These are phyloP conservation scores for Sitta carolinensis DNA, from an alignment of 2,797 vertebrate genomes.

Conservation along the genomic window DNA sequence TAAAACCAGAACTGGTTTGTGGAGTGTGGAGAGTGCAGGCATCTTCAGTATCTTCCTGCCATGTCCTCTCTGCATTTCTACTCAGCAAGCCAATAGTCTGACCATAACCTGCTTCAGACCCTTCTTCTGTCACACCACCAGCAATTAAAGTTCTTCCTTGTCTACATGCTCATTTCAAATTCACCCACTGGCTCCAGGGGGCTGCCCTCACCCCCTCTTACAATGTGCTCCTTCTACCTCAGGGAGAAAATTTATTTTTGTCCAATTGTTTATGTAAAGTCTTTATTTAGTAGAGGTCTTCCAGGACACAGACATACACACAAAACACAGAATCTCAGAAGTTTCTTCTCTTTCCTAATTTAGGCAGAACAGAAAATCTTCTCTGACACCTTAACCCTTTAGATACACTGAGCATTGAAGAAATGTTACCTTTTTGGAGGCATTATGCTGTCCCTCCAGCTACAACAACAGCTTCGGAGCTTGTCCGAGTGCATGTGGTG, in stretches of 20 bases:
- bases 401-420: background rate
- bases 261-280: background rate
- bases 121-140: background rate
- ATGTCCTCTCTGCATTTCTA: background rate
- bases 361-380: background rate
- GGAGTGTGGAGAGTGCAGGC: background rate
- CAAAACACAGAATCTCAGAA: background rate
- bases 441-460: background rate
- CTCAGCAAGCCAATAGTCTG: background rate
- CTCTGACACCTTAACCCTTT: background rate
- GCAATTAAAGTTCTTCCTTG: background rate
- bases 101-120: background rate
- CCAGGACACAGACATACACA: background rate
- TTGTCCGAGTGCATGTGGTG: fast-evolving
- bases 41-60: background rate
- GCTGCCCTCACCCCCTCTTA: background rate
- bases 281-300: slow-evolving; percentile 14
- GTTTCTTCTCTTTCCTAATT: background rate
- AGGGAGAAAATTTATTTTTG: background rate
- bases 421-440: background rate
- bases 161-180: background rate
- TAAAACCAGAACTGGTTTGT: background rate
- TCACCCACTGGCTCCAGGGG: background rate
- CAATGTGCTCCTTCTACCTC: background rate
- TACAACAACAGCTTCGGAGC: background rate